Evolutionary conservation across 2,797 vertebrate species (phyloP).

Genomic region (Allobates femoralis): DNA sequence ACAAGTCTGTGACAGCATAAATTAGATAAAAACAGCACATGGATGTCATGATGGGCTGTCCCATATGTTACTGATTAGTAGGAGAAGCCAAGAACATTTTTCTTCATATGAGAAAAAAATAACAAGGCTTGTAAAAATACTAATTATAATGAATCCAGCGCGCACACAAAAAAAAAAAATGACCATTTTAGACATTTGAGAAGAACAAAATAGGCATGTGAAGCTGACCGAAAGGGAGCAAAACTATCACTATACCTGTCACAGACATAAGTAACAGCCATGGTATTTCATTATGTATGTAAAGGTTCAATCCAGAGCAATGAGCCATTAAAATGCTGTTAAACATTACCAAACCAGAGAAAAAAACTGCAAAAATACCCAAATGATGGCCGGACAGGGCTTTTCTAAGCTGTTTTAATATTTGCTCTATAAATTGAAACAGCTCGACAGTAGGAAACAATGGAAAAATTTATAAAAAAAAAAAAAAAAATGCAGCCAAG

Average conservation of each 20-base stretch:
- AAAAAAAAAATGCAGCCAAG: background rate
- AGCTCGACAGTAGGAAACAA: conserved; percentile 9
- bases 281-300: conserved; percentile 19
- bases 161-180: background rate
- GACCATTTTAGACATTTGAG: too few relatives aligned
- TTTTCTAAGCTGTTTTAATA: background rate
- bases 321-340: conserved; percentile 66
- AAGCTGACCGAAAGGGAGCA: background rate
- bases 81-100: too few relatives aligned
- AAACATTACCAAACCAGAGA: conserved; percentile 66
- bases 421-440: conserved; percentile 1
- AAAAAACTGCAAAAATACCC: conserved; percentile 38
- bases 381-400: background rate
- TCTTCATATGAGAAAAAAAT: too few relatives aligned
- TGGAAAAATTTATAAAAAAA: background rate
- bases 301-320: conserved; percentile 49
- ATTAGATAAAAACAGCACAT: too few relatives aligned
- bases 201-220: background rate
- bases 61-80: too few relatives aligned
- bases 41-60: too few relatives aligned
- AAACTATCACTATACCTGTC: background rate
- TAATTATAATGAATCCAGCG: background rate
- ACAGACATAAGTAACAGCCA: background rate
- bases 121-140: too few relatives aligned
- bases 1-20: too few relatives aligned